A percentile compares a stretch with the other conserved stretches of the same genome.
Conservation (phyloP, 1,140 invertebrate species). For the Teleogryllus occipitalis region DNA sequence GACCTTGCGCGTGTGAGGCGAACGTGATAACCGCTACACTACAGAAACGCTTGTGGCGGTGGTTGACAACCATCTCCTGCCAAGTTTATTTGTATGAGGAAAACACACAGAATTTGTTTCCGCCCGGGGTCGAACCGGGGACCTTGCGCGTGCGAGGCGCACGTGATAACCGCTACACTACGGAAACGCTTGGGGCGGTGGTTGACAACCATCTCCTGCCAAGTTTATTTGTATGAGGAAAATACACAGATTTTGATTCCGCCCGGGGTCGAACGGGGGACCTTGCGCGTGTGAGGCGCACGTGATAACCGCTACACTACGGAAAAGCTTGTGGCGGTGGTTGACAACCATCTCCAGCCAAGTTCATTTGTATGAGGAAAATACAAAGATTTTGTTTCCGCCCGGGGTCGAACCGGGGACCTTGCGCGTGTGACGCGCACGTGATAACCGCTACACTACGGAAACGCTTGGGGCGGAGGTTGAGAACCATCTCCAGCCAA, state of each 20-base stretch:
- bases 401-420: conserved; percentile 53
- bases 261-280: conserved; percentile 53
- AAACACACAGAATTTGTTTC: conserved; percentile 44
- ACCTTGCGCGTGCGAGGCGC: conserved; percentile 53
- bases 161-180: conserved; percentile 52
- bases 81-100: too few relatives aligned
- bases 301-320: conserved; percentile 51
- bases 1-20: conserved; percentile 53
- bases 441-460: conserved; percentile 50
- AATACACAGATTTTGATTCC: too few relatives aligned
- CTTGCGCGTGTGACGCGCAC: conserved; percentile 53
- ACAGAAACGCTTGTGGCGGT: too few relatives aligned
- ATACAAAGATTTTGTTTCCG: conserved; percentile 48
- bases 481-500: too few relatives aligned
- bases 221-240: too few relatives aligned
- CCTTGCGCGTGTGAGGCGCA: conserved; percentile 54
- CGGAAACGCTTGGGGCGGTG: too few relatives aligned
- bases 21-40: conserved; percentile 52
- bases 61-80: too few relatives aligned
- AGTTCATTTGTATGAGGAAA: too few relatives aligned
- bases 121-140: conserved; percentile 53
- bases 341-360: too few relatives aligned
- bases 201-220: too few relatives aligned
- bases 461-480: too few relatives aligned
- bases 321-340: too few relatives aligned